Base-by-base conservation (phyloP, 2,113 vertebrate species). In the Athene cunicularia region DNA sequence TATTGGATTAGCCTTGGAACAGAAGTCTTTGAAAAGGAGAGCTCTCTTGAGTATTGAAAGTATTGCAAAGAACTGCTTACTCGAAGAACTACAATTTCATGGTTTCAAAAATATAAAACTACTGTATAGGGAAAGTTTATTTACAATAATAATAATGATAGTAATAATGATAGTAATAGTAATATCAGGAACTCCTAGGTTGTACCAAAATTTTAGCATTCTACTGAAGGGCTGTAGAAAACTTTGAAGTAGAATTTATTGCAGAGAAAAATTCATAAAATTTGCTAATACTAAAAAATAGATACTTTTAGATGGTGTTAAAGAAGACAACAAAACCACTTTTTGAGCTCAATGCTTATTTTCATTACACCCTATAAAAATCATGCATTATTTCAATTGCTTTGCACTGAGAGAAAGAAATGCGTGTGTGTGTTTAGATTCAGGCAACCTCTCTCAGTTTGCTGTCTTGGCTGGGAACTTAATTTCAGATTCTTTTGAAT, bases 1-100 rank as follows among this genome's bases (percentile, higher is more conserved):
- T 45, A 91, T 82, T 92, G 56, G 52, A 86, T 88, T 95, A 92
- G 56, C 33, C 81, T 94, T 88, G 33, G 41, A 88, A 81, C 49
- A 76, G 35, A 90, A 75, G 30, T 76, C 27, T 94, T 93, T 71
- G 32, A 55, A 81, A 79, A 90, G 32, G 28, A 60, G 79, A 75
- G 37, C 32, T 62, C 41, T 85, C 73, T 67, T 59, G 60, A 91
- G 41, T n/a, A 53, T 66, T 75, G 35, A 49, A 79, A 83, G 45
- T 66, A 79, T 62, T 81, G 37, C 41, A 55, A 72, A 6, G 53
- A n/a, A n/a, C 41, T 84, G 12, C 62, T 67, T 74, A 21, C 52
- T 90, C 26, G n/a, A 86, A 86, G 14, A 82, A 32, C 14, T 67
- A 33, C 18, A 80, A 28, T 86, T 83, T 60, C 30, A 71, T 30